phyloP scores from a whole-genome alignment of 2,113 vertebrate species.

The Python bivittatus region DNA sequence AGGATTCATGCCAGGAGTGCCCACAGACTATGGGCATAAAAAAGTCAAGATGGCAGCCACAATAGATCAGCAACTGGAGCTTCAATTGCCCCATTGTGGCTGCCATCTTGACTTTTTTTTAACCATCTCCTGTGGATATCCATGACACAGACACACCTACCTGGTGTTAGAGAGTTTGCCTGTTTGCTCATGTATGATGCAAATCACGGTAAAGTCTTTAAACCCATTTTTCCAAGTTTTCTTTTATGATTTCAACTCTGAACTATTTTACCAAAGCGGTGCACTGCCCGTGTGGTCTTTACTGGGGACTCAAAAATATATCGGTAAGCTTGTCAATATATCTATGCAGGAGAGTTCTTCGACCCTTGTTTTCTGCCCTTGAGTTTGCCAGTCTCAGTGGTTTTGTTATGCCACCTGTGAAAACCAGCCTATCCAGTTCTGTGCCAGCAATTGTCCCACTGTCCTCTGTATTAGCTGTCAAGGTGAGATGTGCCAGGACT shows the following conservation, averaged over 20 bases:
- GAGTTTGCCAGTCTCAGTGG: background rate
- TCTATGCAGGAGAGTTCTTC: background rate
- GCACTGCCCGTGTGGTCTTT: background rate
- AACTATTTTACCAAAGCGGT: background rate
- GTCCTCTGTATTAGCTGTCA: background rate
- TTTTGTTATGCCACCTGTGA: slow-evolving; percentile 22
- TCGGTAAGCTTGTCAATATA: background rate
- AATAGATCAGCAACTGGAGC: background rate
- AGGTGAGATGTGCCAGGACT: background rate
- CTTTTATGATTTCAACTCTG: background rate
- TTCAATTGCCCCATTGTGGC: background rate
- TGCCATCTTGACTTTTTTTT: background rate
- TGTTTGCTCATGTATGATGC: background rate
- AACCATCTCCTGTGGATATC: background rate
- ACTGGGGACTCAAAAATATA: background rate
- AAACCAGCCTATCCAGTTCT: slow-evolving; percentile 23
- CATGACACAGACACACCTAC: background rate
- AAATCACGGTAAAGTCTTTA: background rate
- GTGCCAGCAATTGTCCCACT: background rate
- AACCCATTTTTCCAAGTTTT: background rate
- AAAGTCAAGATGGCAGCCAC: background rate
- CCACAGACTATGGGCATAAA: background rate
- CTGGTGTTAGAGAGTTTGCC: background rate
- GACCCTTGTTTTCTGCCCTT: slow-evolving; percentile 18
- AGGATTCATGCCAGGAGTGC: background rate